phyloP scores from a whole-genome alignment of 1,140 invertebrate species.

The Lepidurus arcticus region DNA sequence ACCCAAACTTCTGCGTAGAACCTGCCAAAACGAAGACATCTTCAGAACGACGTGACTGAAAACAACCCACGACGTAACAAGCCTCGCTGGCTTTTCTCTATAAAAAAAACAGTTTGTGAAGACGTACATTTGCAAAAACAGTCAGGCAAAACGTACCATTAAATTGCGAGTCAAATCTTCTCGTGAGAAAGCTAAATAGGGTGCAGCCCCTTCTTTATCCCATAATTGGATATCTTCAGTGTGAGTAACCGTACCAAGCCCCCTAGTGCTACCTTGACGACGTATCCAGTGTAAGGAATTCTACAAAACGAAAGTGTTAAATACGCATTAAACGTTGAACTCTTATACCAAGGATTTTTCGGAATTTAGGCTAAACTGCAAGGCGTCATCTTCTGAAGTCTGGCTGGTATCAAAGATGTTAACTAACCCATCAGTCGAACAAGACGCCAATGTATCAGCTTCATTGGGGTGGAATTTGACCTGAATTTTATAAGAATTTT shows the following conservation, averaged over 20 bases:
- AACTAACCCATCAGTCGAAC: constrained; percentile 76
- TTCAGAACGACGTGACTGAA: constrained; percentile 43
- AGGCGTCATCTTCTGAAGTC: constrained; percentile 69
- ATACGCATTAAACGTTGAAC: constrained; percentile 28
- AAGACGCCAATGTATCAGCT: constrained; percentile 61
- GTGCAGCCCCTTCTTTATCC: constrained; percentile 56
- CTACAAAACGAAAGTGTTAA: constrained; percentile 38
- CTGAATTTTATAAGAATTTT: constrained; percentile 39
- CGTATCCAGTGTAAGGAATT: constrained; percentile 44
- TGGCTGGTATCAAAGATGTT: constrained; percentile 77
- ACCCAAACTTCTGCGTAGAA: constrained; percentile 43
- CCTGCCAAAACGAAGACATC: constrained; percentile 56
- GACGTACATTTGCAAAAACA: constrained; percentile 26
- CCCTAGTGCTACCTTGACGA: constrained; percentile 46
- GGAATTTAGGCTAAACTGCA: constrained; percentile 71
- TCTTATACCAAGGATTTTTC: constrained; percentile 59
- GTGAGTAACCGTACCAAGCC: constrained; percentile 60
- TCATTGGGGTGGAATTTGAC: constrained; percentile 71
- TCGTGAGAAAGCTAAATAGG: constrained; percentile 52
- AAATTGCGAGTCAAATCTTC: constrained; percentile 49
- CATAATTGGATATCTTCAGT: constrained; percentile 66
- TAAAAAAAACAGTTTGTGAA: constrained; percentile 38
- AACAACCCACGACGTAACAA: constrained; percentile 60
- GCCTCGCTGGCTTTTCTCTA: constrained; percentile 56
- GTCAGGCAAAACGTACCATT: constrained; percentile 42